Evolutionary conservation across 2,797 vertebrate genomes (phyloP).

Genomic region (Dallia pectoralis): DNA sequence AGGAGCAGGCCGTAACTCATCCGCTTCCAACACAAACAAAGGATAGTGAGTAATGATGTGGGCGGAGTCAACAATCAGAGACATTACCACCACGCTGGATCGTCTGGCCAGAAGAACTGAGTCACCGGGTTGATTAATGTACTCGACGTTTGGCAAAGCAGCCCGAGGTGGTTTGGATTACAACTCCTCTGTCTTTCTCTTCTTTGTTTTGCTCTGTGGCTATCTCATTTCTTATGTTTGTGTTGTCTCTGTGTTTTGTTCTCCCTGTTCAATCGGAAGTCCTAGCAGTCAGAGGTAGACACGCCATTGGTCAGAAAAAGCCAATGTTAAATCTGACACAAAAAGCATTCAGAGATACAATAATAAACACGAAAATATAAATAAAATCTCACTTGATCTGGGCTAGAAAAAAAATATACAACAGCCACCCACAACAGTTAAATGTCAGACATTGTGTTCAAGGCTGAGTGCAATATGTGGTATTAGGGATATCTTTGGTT

Average conservation of each 20-base stretch:
- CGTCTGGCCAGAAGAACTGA: conserved; percentile 32
- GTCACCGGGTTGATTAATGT: conserved; percentile 29
- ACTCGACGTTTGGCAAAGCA: conserved; percentile 29
- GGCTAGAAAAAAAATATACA: neutral
- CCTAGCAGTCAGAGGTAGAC: neutral
- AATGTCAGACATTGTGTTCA: neutral
- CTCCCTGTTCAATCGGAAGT: neutral
- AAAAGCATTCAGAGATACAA: conserved; percentile 11
- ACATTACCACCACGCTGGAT: conserved; percentile 44
- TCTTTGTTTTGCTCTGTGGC: conserved; percentile 2
- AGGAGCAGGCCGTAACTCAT: conserved; percentile 28
- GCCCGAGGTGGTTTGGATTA: conserved; percentile 16
- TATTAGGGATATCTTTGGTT: neutral
- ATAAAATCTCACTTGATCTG: neutral
- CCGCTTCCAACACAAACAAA: conserved; percentile 24
- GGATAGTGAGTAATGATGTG: conserved; percentile 25
- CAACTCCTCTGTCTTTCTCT: conserved; percentile 19
- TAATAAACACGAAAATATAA: neutral
- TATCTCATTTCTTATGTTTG: neutral
- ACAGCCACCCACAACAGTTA: neutral
- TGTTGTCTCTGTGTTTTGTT: neutral
- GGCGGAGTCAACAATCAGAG: conserved; percentile 19
- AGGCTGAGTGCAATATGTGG: neutral
- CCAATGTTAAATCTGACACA: neutral
- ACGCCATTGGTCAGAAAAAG: neutral